Conservation (phyloP, 23 tunicate species). For the Ciona savignyi region DNA sequence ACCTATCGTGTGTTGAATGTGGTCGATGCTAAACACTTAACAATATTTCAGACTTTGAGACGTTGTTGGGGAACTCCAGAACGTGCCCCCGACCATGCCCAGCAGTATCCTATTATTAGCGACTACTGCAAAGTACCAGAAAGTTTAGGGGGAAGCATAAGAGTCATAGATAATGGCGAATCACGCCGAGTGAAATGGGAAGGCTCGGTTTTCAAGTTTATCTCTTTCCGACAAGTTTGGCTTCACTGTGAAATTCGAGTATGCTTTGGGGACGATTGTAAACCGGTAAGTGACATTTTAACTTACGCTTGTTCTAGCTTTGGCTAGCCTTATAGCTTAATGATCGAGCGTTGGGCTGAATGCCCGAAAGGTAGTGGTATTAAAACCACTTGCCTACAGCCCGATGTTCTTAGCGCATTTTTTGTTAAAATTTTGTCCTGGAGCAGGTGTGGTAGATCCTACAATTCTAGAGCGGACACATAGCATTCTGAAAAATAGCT, state of each 20-base stretch:
- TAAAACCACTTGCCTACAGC: not conserved
- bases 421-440: no score
- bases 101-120: conserved; percentile 51
- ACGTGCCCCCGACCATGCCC: conserved; percentile 26
- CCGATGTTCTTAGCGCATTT: no score
- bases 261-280: conserved; percentile 83
- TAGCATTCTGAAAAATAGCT: no score
- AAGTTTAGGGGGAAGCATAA: conserved; percentile 49
- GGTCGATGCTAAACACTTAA: no score
- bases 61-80: conserved; percentile 96
- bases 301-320: not conserved
- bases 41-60: conserved; percentile 50
- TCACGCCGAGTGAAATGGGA: conserved; percentile 54
- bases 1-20: no score
- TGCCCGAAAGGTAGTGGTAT: no score
- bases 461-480: no score
- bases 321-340: no score
- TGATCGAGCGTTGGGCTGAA: no score
- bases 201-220: conserved; percentile 95
- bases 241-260: conserved; percentile 85
- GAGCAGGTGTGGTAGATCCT: no score
- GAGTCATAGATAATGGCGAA: conserved; percentile 56
- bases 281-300: conserved; percentile 49
- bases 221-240: conserved; percentile 69
- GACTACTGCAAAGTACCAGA: conserved; percentile 54